Evolutionary conservation across 1,140 invertebrate genomes (phyloP), one percentile per base, ranked within the genome.

Genomic region (Sarcophaga bullata): DNA sequence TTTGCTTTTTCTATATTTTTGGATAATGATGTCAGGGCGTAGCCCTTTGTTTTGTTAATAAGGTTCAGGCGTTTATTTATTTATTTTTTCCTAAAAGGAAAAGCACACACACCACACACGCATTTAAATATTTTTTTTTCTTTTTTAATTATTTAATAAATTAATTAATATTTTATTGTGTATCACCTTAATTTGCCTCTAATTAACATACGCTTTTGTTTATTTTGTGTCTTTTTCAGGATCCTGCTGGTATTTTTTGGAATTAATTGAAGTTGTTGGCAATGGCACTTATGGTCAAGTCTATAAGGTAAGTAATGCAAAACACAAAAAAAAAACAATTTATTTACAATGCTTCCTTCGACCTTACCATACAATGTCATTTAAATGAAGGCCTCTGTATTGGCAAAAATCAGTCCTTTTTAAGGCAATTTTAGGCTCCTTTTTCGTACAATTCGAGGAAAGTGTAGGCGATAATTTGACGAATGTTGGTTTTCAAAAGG

Each of bases 271-370:
- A 95, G 98, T 99, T 73, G 98, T 99, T 82, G 99, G 99, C 91
- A 99, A 99, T 97, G 99, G 99, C 90, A 99, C 99, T 37, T 99
- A 99, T 92, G 99, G 99, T 85, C 98, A 99, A 94, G 99, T 99
- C 82, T 99, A 99, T 90, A 99, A 99, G 95, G 97, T 98, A 93
- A 93, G 92, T 91, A 80, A n/a, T 37, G 10, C 17, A 80, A 19
- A 6, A 58, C 6, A 58, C 0, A 15, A 58, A 73, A 25, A 47
- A 1, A 47, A 73, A 47, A 73, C 1, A 37, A 37, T 13, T 62
- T 17, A 4, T 37, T 37, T 37, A 37, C 4, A 37, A 37, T 37
- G 25, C 1, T 37, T 37, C 25, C 1, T 37, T 37, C 25, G 25
- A 37, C 25, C 4, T 37, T 37, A 4, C 25, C 25, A 37, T 37